Evolutionary conservation across 2,113 vertebrate genomes (phyloP).

Genomic region (Datnioides undecimradiatus): DNA sequence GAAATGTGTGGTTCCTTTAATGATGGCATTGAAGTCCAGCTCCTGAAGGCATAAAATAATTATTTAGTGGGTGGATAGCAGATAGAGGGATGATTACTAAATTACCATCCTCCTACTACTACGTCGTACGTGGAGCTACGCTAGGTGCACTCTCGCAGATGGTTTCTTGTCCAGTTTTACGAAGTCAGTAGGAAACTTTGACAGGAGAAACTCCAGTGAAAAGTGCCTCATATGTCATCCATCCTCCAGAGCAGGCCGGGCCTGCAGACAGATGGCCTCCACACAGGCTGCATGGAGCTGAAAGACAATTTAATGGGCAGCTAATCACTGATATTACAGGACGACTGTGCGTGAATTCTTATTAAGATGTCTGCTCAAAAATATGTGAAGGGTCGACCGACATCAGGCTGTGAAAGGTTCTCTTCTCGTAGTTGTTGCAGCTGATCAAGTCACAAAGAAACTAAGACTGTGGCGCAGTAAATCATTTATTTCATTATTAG

Average conservation of each 20-base stretch:
- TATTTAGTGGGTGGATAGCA: conserved; percentile 65
- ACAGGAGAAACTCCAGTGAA: conserved; percentile 32
- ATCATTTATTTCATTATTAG: conserved; percentile 46
- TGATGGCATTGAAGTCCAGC: conserved; percentile 50
- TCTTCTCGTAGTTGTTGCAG: background rate
- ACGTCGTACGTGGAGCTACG: conserved; percentile 13
- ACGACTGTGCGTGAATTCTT: background rate
- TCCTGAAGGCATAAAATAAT: conserved; percentile 61
- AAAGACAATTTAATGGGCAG: conserved; percentile 40
- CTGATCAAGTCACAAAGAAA: conserved; percentile 27
- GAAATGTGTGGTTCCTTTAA: conserved; percentile 56
- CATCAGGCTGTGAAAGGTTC: background rate
- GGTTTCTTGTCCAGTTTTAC: conserved; percentile 42
- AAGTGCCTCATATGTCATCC: conserved; percentile 35
- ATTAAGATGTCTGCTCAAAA: conserved; percentile 22
- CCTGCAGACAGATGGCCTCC: conserved; percentile 23
- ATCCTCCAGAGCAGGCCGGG: conserved; percentile 11
- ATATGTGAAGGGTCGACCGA: background rate
- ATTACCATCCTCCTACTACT: conserved; percentile 62
- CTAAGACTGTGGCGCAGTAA: background rate
- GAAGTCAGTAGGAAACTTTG: conserved; percentile 43
- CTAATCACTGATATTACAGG: conserved; percentile 27
- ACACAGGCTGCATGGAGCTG: conserved; percentile 9
- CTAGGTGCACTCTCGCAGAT: conserved; percentile 41
- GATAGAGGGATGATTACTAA: conserved; percentile 62